Base-by-base conservation (phyloP, 2,888 invertebrate genomes). In the Bugulina stolonifera region DNA sequence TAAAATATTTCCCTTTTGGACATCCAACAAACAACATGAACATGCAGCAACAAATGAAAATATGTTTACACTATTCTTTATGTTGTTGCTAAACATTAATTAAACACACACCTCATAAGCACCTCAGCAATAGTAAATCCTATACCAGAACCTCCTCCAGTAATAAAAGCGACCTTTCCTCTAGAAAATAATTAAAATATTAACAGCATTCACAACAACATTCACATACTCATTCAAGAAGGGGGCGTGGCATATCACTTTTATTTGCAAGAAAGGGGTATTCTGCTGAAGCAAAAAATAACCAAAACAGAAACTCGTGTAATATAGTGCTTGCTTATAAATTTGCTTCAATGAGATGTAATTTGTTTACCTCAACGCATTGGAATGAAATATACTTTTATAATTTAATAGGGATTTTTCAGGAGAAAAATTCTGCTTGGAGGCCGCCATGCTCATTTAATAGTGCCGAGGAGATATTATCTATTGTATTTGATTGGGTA, bases 61-160 rank as follows among this genome's bases (percentile, higher is more conserved):
- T n/a, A n/a, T n/a, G n/a, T n/a, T n/a, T n/a, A n/a, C n/a, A n/a
- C n/a, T n/a, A n/a, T n/a, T n/a, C n/a, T n/a, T n/a, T n/a, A n/a
- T n/a, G n/a, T n/a, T n/a, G n/a, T n/a, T n/a, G n/a, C n/a, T n/a
- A n/a, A n/a, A n/a, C n/a, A n/a, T n/a, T n/a, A n/a, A n/a, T n/a
- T n/a, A n/a, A n/a, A n/a, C n/a, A n/a, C 73, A 71, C 77, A 83
- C 83, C 82, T 79, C 81, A 83, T 81, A 0, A 82, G 77, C 23
- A 81, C 75, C 74, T 83, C 83, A 54, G 82, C 77, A 70, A 83
- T 82, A 2, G 81, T 81, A 74, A 82, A 82, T 71, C 82, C 80
- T 73, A 83, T 82, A n/a, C 82, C 82, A 52, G 81, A 79, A 5
- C 80, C 82, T 29, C 83, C 83, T 23, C 83, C 83, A 69, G 83